phyloP scores from a whole-genome alignment of 2,797 vertebrate genomes.

The Pyrocephalus nanus region DNA sequence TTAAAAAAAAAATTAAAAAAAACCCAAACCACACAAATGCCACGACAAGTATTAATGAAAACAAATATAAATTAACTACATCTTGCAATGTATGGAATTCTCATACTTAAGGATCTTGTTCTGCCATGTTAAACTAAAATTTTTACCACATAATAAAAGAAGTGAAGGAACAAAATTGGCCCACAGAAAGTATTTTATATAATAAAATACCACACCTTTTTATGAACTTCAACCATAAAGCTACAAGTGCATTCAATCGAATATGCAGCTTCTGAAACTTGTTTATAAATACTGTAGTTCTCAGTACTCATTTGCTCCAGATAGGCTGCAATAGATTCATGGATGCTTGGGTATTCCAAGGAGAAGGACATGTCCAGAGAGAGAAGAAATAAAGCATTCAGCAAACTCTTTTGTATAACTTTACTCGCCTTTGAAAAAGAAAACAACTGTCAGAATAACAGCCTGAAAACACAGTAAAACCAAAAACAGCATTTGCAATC shows the following conservation, averaged over 20 bases:
- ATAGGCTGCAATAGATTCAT: constrained; percentile 88
- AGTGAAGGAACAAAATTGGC: background rate
- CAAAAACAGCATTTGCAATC: background rate
- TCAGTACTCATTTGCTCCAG: constrained; percentile 92
- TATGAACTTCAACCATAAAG: constrained; percentile 84
- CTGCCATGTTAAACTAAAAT: background rate
- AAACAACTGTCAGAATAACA: background rate
- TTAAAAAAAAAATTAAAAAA: no score
- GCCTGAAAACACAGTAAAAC: background rate
- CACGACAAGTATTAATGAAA: background rate
- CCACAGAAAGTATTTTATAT: background rate
- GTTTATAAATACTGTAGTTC: constrained; percentile 85
- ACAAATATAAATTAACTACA: background rate
- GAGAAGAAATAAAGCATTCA: constrained; percentile 84
- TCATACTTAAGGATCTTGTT: background rate
- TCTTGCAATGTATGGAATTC: background rate
- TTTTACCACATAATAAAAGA: background rate
- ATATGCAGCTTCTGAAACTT: constrained; percentile 78
- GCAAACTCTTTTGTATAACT: constrained; percentile 83
- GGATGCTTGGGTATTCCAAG: constrained; percentile 84
- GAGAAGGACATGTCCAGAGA: constrained; percentile 87
- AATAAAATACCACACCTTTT: constrained; percentile 80
- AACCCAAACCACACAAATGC: background rate
- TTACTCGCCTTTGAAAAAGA: constrained; percentile 79
- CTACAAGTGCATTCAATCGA: constrained; percentile 89